Percentiles rank a stretch among this genome's conserved stretches.
Evolutionary conservation across 2,113 vertebrate species (phyloP).

Genomic region (Acinonyx jubatus): DNA sequence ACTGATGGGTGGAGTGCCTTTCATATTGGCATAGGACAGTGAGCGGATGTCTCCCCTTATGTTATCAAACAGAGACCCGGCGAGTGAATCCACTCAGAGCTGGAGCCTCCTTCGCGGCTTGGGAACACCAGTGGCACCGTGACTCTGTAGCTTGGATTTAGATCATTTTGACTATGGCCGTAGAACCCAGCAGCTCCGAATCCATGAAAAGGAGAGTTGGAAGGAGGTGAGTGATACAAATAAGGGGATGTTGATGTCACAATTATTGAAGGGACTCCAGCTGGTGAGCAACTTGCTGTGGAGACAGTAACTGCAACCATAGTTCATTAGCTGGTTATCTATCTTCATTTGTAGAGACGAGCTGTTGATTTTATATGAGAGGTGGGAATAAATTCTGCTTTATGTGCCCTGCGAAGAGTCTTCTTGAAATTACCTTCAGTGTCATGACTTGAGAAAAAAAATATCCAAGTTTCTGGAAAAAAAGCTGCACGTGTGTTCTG

Average conservation of each 20-base stretch:
- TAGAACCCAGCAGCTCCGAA: conserved; percentile 56
- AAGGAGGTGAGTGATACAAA: conserved; percentile 67
- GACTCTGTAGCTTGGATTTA: background rate
- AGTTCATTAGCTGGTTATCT: conserved; percentile 4
- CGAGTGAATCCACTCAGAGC: conserved; percentile 33
- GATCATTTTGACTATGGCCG: conserved; percentile 46
- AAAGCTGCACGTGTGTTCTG: conserved; percentile 45
- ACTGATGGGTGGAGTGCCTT: conserved; percentile 64
- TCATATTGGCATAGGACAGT: conserved; percentile 47
- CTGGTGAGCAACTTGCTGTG: background rate
- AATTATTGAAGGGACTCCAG: background rate
- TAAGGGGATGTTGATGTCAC: background rate
- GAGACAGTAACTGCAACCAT: background rate
- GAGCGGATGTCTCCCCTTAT: conserved; percentile 62
- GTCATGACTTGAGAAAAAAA: background rate
- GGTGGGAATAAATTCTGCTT: conserved; percentile 47
- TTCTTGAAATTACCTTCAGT: conserved; percentile 47
- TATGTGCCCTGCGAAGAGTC: conserved; percentile 7
- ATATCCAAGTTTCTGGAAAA: conserved; percentile 21
- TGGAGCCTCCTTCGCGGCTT: conserved; percentile 18
- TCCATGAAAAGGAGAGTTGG: conserved; percentile 54
- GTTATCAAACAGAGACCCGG: conserved; percentile 49
- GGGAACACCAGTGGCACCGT: background rate
- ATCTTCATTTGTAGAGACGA: background rate
- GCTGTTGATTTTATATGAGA: conserved; percentile 42